Evolutionary conservation across 2,113 vertebrate species (phyloP).

Genomic region (Pagrus major): DNA sequence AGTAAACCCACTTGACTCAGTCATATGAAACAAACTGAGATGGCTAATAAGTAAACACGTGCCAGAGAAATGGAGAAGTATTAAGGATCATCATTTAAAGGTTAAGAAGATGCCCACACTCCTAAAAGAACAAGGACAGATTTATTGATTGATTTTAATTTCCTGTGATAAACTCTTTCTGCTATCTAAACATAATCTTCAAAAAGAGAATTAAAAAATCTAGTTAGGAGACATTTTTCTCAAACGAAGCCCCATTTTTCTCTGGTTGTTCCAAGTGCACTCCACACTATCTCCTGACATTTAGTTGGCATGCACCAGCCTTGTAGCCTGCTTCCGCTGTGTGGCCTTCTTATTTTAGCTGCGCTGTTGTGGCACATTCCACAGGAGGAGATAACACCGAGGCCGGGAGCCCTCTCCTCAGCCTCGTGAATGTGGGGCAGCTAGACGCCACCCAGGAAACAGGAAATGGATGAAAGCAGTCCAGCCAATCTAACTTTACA

Average conservation of each 20-base stretch:
- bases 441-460: slow-evolving; percentile 45
- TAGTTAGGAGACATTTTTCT: background rate
- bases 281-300: slow-evolving; percentile 82
- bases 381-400: slow-evolving; percentile 80
- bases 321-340: slow-evolving; percentile 70
- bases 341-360: slow-evolving; percentile 84
- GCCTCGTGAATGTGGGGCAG: slow-evolving; percentile 29
- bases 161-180: background rate
- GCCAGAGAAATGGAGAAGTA: slow-evolving; percentile 7
- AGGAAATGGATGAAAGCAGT: slow-evolving; percentile 25
- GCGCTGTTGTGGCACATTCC: slow-evolving; percentile 84
- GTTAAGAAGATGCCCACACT: background rate
- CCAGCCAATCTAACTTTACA: background rate
- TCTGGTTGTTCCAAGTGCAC: slow-evolving; percentile 24
- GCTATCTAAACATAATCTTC: background rate
- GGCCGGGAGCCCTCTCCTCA: slow-evolving; percentile 44
- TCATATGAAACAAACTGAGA: background rate
- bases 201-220: background rate
- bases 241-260: slow-evolving; percentile 1
- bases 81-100: background rate
- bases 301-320: slow-evolving; percentile 75
- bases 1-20: background rate
- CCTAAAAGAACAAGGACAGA: background rate
- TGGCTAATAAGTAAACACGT: background rate
- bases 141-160: background rate